Percentiles rank a stretch among this genome's conserved stretches.
These are phyloP conservation scores for Myathropa florea DNA, from an alignment of 2,888 invertebrate species.

Conservation along the genomic window DNA sequence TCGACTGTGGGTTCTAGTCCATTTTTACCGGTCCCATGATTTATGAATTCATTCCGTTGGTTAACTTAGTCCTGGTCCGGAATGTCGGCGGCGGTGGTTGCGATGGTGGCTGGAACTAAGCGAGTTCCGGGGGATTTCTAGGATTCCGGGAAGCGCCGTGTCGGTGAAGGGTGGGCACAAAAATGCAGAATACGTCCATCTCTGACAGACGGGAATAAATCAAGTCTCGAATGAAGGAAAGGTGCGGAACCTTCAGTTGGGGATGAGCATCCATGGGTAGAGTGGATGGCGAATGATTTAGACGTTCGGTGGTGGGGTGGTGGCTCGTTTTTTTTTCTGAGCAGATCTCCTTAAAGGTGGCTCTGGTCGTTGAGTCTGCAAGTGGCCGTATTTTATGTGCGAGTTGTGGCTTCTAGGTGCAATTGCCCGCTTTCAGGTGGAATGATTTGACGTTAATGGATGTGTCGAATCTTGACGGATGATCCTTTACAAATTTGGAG, in stretches of 20 bases:
- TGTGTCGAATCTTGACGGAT: neutral
- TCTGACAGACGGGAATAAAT: slow-evolving; percentile 68
- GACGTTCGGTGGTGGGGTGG: neutral
- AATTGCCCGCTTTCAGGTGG: neutral
- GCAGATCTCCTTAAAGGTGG: neutral
- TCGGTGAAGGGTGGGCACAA: slow-evolving; percentile 26
- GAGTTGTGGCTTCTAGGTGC: neutral
- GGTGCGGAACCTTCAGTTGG: slow-evolving; percentile 36
- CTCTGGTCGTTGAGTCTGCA: neutral
- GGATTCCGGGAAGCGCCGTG: slow-evolving; percentile 9
- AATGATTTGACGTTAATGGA: neutral
- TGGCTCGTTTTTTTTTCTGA: neutral
- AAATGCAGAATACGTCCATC: slow-evolving; percentile 63
- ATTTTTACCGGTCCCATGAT: slow-evolving; percentile 71
- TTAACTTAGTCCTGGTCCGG: slow-evolving; percentile 55
- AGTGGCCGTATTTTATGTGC: neutral
- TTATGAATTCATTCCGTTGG: slow-evolving; percentile 71
- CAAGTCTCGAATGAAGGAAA: slow-evolving; percentile 47
- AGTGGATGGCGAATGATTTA: neutral
- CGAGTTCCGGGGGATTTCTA: slow-evolving; percentile 22
- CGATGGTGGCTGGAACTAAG: slow-evolving; percentile 42
- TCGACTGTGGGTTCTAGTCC: slow-evolving; percentile 61
- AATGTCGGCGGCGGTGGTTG: slow-evolving; percentile 7
- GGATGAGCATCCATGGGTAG: neutral
- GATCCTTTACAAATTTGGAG: neutral